Evolutionary conservation across 2,797 vertebrate genomes (phyloP), one percentile per base, ranked within the genome.

Genomic region (Momotus momota): DNA sequence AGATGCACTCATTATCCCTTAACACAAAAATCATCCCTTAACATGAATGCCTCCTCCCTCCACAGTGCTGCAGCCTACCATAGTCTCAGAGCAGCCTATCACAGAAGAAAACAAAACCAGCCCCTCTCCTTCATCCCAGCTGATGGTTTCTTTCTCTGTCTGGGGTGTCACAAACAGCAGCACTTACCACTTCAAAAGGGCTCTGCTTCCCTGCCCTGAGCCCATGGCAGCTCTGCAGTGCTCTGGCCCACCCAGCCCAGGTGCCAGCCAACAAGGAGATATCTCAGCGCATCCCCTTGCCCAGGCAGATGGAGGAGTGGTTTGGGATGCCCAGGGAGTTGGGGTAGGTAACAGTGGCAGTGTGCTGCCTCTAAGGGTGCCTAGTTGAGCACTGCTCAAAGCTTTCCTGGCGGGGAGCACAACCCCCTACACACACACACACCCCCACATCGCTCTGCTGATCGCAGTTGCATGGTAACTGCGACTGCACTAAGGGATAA

Each of bases 31-130:
- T 11, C 18, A 72, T n/a, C 66, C 45, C 33, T 62, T 61, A 54
- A 57, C 1, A 7, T 0, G 2, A 93, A 72, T 77, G 52, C 58
- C 79, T 80, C 69, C 54, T 84, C 9, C 62, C 73, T 72, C 86
- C 45, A 61, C 69, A 64, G 61, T 81, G n/a, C 81, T 54, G 70
- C 84, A 95, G 83, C 45, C 60, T 83, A 4, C 71, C 70, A 35
- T 15, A 82, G 62, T 31, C 69, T 87, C 52, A 5, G 52, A 93
- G 73, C 54, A 90, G 72, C 69, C 71, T 66, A 29, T 86, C 86
- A 93, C 95, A 96, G 93, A 96, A 65, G 69, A 66, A 91, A 81
- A 61, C 26, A 58, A 90, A 91, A 66, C 38, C 58, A 43, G 40
- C 26, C 17, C 15, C 55, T 5, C 7, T 1, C 55, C 29, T 57